Percentiles rank a stretch among this genome's conserved stretches.
These are phyloP conservation scores for Carapus acus DNA, from an alignment of 2,797 vertebrate genomes.

Conservation along the genomic window DNA sequence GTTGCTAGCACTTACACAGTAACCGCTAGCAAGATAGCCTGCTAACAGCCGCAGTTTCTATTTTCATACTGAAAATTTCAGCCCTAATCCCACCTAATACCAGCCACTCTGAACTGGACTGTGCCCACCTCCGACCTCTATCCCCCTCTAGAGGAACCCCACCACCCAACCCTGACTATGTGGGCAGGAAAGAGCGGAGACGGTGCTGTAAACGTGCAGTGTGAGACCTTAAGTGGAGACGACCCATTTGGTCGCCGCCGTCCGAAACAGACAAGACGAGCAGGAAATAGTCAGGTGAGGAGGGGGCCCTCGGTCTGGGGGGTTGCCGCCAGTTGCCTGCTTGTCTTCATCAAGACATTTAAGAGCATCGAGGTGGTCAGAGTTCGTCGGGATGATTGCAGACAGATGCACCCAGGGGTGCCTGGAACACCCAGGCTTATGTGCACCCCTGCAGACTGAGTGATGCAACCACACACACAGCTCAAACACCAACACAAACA, in stretches of 20 bases:
- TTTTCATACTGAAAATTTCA: too few relatives aligned
- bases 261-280: conserved; percentile 1
- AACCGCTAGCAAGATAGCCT: too few relatives aligned
- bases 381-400: conserved; percentile 28
- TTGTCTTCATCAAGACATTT: conserved; percentile 14
- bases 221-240: conserved; percentile 10
- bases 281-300: conserved; percentile 10
- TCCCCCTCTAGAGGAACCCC: too few relatives aligned
- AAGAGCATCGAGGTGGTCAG: conserved; percentile 45
- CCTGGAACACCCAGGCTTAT: conserved; percentile 57
- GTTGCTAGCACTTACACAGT: too few relatives aligned
- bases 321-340: neutral
- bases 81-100: too few relatives aligned
- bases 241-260: conserved; percentile 35
- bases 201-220: conserved; percentile 5
- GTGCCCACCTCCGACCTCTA: too few relatives aligned
- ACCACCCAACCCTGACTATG: conserved; percentile 1
- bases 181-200: conserved; percentile 4
- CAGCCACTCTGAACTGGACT: too few relatives aligned
- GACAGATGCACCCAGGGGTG: conserved; percentile 34
- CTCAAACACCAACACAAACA: conserved; percentile 36
- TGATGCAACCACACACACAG: conserved; percentile 14
- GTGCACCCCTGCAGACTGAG: conserved; percentile 1
- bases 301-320: conserved; percentile 37
- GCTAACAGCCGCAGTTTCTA: too few relatives aligned